Evolutionary conservation across 2,797 vertebrate species (phyloP).

Genomic region (Amblyopsis hoosieri): DNA sequence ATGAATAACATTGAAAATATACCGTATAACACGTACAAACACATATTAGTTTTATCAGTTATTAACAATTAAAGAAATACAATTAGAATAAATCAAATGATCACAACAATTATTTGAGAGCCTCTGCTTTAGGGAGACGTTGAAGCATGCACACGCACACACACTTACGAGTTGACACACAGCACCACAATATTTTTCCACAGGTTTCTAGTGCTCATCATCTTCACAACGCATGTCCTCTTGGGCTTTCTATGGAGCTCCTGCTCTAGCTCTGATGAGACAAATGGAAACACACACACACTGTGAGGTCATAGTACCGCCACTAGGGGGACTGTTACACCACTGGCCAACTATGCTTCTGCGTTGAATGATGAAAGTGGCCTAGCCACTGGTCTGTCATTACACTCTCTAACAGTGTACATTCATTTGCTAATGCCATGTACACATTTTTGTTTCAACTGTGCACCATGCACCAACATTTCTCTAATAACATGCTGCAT

Average conservation of each 20-base stretch:
- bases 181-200: constrained; percentile 98
- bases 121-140: too few relatives aligned
- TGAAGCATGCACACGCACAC: constrained; percentile 1
- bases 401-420: too few relatives aligned
- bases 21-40: too few relatives aligned
- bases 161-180: constrained; percentile 97
- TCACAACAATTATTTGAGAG: too few relatives aligned
- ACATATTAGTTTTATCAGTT: too few relatives aligned
- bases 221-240: constrained; percentile 92
- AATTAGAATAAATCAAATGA: too few relatives aligned
- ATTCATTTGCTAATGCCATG: too few relatives aligned
- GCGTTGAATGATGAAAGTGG: too few relatives aligned
- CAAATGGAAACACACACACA: constrained; percentile 54
- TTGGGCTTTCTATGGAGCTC: constrained; percentile 88
- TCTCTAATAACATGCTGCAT: neutral
- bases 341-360: neutral
- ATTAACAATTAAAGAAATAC: too few relatives aligned
- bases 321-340: constrained; percentile 14
- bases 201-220: constrained; percentile 94
- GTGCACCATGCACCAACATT: neutral
- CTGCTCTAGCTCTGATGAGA: constrained; percentile 88
- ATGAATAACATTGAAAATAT: too few relatives aligned
- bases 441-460: too few relatives aligned
- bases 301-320: constrained; percentile 47
- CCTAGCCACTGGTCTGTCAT: too few relatives aligned